Percentiles rank a stretch among this genome's conserved stretches.
phyloP scores from a whole-genome alignment of 2,888 invertebrate species.

The Punctoribates punctum region DNA sequence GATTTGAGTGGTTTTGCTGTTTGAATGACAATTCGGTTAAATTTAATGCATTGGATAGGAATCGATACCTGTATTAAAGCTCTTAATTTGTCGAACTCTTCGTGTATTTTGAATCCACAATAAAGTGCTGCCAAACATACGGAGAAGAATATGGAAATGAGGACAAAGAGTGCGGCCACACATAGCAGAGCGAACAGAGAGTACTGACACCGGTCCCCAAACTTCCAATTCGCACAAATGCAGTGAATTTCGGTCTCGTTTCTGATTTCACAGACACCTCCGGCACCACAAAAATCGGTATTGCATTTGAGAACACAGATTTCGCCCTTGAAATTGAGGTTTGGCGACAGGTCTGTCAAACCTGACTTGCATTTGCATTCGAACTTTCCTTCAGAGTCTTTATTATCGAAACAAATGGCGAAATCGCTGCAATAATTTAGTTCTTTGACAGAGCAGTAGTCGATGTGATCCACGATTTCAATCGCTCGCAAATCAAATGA shows the following conservation, averaged over 20 bases:
- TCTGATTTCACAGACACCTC: slow-evolving; percentile 25
- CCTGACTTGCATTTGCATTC: slow-evolving; percentile 26
- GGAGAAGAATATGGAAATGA: slow-evolving; percentile 7
- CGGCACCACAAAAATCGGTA: slow-evolving; percentile 4
- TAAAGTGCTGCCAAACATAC: not conserved
- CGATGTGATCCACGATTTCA: slow-evolving; percentile 12
- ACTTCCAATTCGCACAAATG: slow-evolving; percentile 30
- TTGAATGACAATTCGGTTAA: not conserved
- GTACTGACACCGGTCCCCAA: slow-evolving; percentile 33
- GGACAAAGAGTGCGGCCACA: not conserved
- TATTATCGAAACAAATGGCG: slow-evolving; percentile 10
- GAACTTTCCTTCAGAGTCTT: not conserved
- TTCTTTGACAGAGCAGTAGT: slow-evolving; percentile 28
- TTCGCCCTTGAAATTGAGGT: slow-evolving; percentile 22
- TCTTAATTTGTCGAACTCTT: not conserved
- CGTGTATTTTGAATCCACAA: slow-evolving; percentile 22
- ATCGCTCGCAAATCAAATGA: not conserved
- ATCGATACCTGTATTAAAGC: not conserved
- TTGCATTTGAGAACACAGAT: slow-evolving; percentile 31
- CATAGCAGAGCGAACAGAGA: not conserved
- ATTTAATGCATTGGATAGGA: not conserved
- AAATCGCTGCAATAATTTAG: slow-evolving; percentile 25
- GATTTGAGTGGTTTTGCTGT: not conserved
- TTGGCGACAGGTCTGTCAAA: slow-evolving; percentile 6
- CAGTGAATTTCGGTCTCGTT: not conserved